A percentile compares a stretch with the other conserved stretches of the same genome.
phyloP scores from a whole-genome alignment of 2,888 invertebrate species.

The Andrena bucephala region DNA sequence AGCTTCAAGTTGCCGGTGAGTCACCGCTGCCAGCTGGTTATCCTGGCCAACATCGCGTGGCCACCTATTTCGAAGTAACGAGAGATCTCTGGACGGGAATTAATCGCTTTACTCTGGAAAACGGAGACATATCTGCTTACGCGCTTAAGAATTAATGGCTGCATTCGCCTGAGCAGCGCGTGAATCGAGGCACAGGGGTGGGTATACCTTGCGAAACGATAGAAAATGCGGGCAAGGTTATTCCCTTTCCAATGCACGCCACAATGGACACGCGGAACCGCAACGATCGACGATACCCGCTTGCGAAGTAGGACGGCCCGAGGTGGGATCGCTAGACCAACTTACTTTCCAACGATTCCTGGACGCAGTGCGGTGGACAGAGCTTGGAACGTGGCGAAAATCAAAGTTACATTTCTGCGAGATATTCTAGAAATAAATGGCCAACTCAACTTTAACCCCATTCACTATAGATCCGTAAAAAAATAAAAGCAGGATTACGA shows the following conservation, averaged over 20 bases:
- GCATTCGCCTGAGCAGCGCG: not conserved
- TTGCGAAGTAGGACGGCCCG: slow-evolving; percentile 63
- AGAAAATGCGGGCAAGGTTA: slow-evolving; percentile 73
- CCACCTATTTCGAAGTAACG: slow-evolving; percentile 21
- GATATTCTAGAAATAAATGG: not conserved
- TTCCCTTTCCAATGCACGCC: slow-evolving; percentile 68
- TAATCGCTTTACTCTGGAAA: slow-evolving; percentile 22
- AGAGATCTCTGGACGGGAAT: slow-evolving; percentile 29
- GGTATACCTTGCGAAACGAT: slow-evolving; percentile 54
- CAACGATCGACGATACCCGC: slow-evolving; percentile 61
- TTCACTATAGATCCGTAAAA: not conserved
- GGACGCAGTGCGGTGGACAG: slow-evolving; percentile 41
- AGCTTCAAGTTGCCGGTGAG: slow-evolving; percentile 28
- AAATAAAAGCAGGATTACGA: no score
- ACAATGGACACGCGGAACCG: slow-evolving; percentile 72
- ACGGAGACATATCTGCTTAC: slow-evolving; percentile 45
- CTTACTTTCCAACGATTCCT: slow-evolving; percentile 70
- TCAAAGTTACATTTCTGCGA: slow-evolving; percentile 5
- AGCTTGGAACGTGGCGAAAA: slow-evolving; percentile 14
- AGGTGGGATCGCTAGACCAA: slow-evolving; percentile 51
- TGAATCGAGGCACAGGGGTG: slow-evolving; percentile 51
- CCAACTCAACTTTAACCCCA: not conserved
- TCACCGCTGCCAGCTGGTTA: slow-evolving; percentile 20
- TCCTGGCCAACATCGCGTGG: slow-evolving; percentile 1
- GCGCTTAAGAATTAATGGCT: slow-evolving; percentile 30